phyloP scores from a whole-genome alignment of 2,888 invertebrate genomes.

The Eueremaeus valkanovi region DNA sequence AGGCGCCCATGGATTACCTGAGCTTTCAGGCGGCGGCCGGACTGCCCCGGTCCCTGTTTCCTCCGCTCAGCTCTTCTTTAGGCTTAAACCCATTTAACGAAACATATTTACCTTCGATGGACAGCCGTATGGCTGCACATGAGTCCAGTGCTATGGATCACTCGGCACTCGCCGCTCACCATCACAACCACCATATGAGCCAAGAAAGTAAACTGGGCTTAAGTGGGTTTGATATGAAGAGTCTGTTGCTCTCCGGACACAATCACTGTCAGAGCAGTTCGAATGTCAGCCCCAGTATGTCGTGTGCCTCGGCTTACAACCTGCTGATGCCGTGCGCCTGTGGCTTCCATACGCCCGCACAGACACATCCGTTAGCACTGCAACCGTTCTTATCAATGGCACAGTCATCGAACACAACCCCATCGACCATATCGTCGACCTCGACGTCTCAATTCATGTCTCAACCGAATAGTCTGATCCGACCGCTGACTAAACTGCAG shows the following conservation, averaged over 20 bases:
- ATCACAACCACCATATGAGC: background rate
- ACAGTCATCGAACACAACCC: background rate
- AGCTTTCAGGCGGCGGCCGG: no score
- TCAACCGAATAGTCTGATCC: no score
- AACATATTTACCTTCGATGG: background rate
- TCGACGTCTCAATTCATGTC: background rate
- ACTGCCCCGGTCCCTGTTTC: no score
- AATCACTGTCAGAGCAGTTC: background rate
- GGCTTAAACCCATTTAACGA: no score
- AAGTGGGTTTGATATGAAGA: background rate
- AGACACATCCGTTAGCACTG: background rate
- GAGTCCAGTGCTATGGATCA: background rate
- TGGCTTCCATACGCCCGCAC: background rate
- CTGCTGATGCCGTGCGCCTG: background rate
- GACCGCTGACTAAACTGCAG: background rate
- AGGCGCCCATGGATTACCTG: no score
- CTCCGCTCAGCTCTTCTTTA: no score
- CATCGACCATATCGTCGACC: background rate
- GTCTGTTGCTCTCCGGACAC: background rate
- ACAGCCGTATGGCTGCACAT: background rate
- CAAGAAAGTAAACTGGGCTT: background rate
- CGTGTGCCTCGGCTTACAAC: background rate
- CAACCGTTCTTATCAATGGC: background rate
- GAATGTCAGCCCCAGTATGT: background rate
- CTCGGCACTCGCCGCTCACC: background rate